Conservation (phyloP, 2,888 invertebrate species). For the Carterocephalus palaemon region DNA sequence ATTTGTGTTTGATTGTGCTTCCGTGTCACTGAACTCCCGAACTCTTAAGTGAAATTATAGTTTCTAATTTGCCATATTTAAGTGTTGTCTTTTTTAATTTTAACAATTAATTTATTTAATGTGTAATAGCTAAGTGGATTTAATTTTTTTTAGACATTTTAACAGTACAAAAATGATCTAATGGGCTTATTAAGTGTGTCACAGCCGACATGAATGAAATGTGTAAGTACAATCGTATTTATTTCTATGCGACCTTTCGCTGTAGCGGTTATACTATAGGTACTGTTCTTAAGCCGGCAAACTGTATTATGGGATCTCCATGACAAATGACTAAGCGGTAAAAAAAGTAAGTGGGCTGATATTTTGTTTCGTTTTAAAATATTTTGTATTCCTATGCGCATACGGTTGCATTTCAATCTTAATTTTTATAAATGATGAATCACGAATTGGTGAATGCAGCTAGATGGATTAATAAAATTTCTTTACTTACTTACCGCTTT, state of each 20-base stretch:
- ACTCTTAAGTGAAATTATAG: conserved; percentile 29
- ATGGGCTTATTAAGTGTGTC: neutral
- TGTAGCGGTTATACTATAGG: neutral
- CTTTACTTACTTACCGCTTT: conserved; percentile 40
- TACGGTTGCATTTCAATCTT: conserved; percentile 24
- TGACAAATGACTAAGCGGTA: conserved; percentile 32
- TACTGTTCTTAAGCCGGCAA: conserved; percentile 11
- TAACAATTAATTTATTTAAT: conserved; percentile 1
- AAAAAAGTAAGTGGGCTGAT: conserved; percentile 34
- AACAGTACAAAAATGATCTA: conserved; percentile 14
- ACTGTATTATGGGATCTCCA: conserved; percentile 10
- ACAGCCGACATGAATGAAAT: conserved; percentile 53
- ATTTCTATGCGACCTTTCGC: conserved; percentile 9
- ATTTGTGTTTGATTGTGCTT: conserved; percentile 33
- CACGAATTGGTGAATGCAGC: conserved; percentile 37
- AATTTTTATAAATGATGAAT: conserved; percentile 25
- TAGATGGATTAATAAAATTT: conserved; percentile 40
- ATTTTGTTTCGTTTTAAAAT: conserved; percentile 23
- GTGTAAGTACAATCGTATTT: conserved; percentile 55
- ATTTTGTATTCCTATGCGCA: conserved; percentile 28
- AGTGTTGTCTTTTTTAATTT: conserved; percentile 12
- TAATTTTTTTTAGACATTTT: conserved; percentile 4
- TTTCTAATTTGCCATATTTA: conserved; percentile 19
- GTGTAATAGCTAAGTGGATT: neutral
- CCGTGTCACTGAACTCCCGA: conserved; percentile 36